Percentiles rank a stretch among this genome's conserved stretches.
Conservation (phyloP, 2,888 invertebrate genomes). For the Polylopha cassiicola region DNA sequence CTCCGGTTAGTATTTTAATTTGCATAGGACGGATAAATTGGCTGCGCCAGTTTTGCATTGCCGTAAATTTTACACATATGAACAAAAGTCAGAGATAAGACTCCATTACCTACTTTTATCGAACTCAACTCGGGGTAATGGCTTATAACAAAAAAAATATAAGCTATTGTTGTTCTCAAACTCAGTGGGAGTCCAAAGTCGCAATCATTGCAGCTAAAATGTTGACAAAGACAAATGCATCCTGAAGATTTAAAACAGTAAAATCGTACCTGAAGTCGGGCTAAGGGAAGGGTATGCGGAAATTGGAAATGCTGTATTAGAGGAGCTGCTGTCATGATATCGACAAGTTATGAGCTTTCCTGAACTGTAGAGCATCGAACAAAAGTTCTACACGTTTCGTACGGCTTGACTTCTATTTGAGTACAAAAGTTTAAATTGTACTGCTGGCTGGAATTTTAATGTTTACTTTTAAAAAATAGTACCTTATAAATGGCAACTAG, state of each 20-base stretch:
- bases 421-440: no score
- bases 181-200: no score
- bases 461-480: no score
- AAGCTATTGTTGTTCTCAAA: no score
- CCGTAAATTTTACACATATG: conserved; percentile 13
- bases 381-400: conserved; percentile 13
- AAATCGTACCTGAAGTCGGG: conserved; percentile 47
- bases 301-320: conserved; percentile 71
- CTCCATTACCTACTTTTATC: no score
- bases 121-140: no score
- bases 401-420: no score
- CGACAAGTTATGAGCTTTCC: conserved; percentile 56
- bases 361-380: conserved; percentile 31
- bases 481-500: no score
- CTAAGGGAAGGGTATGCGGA: conserved; percentile 44
- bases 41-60: conserved; percentile 25
- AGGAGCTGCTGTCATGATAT: conserved; percentile 51
- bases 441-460: no score
- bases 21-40: conserved; percentile 29
- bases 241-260: conserved; percentile 28
- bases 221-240: conserved; percentile 66
- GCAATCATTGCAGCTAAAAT: no score
- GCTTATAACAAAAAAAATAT: no score
- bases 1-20: conserved; percentile 36
- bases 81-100: no score